These are phyloP conservation scores for Ochotona curzoniae DNA, from an alignment of 2,113 vertebrate species.

Conservation along the genomic window DNA sequence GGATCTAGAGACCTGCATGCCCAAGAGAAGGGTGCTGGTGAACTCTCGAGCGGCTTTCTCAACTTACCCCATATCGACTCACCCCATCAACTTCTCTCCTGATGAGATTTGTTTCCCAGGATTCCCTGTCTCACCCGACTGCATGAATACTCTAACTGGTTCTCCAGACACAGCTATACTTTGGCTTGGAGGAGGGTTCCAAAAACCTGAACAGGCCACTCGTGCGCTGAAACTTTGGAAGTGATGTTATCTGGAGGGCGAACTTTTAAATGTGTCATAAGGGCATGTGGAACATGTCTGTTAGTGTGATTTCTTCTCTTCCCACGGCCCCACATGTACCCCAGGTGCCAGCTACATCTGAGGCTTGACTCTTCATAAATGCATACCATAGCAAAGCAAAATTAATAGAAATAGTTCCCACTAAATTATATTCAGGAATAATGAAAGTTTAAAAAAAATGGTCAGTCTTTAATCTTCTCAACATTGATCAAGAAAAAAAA, in stretches of 20 bases:
- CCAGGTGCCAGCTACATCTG: background rate
- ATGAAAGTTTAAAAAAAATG: background rate
- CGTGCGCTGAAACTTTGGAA: slow-evolving; percentile 18
- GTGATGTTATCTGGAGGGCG: background rate
- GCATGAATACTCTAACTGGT: background rate
- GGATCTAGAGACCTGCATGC: background rate
- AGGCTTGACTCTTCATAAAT: background rate
- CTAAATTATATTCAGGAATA: background rate
- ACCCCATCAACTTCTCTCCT: background rate
- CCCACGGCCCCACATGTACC: background rate
- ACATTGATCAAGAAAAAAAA: background rate
- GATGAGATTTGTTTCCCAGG: background rate
- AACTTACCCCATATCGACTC: background rate
- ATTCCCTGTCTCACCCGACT: background rate
- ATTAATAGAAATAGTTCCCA: background rate
- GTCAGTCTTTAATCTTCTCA: background rate
- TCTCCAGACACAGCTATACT: background rate
- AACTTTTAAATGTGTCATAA: background rate
- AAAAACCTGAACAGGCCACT: background rate
- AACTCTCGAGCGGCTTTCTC: background rate
- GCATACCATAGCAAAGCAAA: too few relatives aligned
- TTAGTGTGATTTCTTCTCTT: background rate
- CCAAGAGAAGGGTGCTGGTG: background rate
- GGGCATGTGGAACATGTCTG: background rate
- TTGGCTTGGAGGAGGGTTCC: background rate